Base-by-base conservation (phyloP, 1,140 invertebrate genomes). In the Lutraria rhynchaena region DNA sequence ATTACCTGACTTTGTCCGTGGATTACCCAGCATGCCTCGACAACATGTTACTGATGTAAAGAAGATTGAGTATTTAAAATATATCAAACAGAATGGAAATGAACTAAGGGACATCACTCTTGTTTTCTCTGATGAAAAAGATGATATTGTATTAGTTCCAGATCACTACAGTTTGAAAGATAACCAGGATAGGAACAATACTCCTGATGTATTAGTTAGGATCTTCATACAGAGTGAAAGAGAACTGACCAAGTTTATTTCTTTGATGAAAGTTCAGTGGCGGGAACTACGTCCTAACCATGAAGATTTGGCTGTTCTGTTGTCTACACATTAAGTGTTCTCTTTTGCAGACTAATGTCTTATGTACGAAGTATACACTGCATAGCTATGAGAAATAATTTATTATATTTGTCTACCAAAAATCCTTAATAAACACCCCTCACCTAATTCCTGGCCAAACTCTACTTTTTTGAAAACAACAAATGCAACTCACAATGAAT, bases 1-100 rank as follows among this genome's bases (percentile, higher is more conserved):
- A 7, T 75, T 92, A 17, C 90, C 90, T n/a, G 90, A 90, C 35
- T 92, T 92, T 87, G 90, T 89, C 13, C 65, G 89, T 33, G 88
- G 87, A 24, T 58, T 90, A 22, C 91, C 91, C 19, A 87, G 87
- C 58, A 87, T 85, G 19, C 88, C 89, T 0, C 77, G 88, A 41
- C 87, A 90, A 51, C 65, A 87, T 31, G 83, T 92, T 5, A 58
- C 85, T 7, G 88, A 92, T 37, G 84, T 86, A 22, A 86, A 85
- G 9, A 86, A 86, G 49, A 85, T 91, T 15, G 87, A 89, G 58
- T 87, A 87, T 61, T 75, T 92, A 60, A 90, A 90, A 63, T 71
- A 86, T 29, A 49, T 91, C n/a, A 49, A 84, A 11, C 61, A 89
- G 2, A 83, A 73, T 22, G 76, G 77, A 19, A 41, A 71, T 7